Base-by-base conservation (phyloP, 2,888 invertebrate species). In the Graphium colonna region DNA sequence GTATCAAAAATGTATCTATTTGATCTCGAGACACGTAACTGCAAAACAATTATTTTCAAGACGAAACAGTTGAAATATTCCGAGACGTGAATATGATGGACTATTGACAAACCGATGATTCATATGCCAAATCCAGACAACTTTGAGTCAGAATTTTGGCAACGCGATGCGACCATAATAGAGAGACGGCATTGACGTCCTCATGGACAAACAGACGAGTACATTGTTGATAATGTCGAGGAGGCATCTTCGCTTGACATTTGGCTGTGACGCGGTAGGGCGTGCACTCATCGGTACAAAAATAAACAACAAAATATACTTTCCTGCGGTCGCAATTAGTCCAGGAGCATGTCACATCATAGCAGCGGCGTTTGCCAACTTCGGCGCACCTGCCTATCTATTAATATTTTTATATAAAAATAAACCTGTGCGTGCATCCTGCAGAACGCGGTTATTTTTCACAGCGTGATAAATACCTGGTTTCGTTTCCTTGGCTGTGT, bases 391-490 rank as follows among this genome's bases (percentile, higher is more conserved):
- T 89, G 89, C 67, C 71, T 59, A 60, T 82, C 86, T 89, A 89
- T 86, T 86, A 86, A 89, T 89, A 89, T 82, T 79, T 82, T 76
- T 72, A 39, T 68, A 71, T 76, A 75, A 80, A 82, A 83, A 85
- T 85, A 84, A 74, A 74, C 68, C 65, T 42, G 47, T 18, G 46
- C 51, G 46, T 60, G 60, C 58, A 59, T 46, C 52, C 53, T 61
- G 53, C 40, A 52, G 39, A 52, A 17, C 26, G 21, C 13, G 33
- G 31, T 45, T 33, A 26, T 49, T 49, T 33, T 54, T 40, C 21
- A 40, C 39, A 8, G 18, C 18, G 38, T 38, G 39, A 44, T 44
- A 47, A 48, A 44, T 53, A 43, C 31, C 43, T 31, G 33, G 9
- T 47, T 9, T 31, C 18, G n/a, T 36, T 21, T 42, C 13, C 17